Evolutionary conservation across 1,140 invertebrate species (phyloP).

Genomic region (Drosophila lacertosa): DNA sequence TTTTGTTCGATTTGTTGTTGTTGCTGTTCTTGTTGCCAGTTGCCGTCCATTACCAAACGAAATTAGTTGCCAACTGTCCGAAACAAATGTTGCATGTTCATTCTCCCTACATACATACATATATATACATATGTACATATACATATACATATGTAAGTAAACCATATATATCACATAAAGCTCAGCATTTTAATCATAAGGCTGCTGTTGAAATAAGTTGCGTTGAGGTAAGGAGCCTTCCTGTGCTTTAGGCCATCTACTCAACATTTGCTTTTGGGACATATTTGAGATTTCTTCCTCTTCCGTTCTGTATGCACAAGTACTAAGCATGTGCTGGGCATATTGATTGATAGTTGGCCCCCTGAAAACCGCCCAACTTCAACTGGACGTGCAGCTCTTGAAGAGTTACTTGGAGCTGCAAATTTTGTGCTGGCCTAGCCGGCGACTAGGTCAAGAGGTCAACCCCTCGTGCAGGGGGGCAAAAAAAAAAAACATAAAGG

Average conservation of each 20-base stretch:
- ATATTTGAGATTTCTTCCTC: background rate
- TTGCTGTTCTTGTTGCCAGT: constrained; percentile 15
- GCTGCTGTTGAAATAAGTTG: constrained; percentile 12
- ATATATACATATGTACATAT: constrained; percentile 7
- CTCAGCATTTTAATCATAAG: constrained; percentile 68
- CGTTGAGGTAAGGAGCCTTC: background rate
- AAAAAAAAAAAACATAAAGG: background rate
- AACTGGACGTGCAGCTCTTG: background rate
- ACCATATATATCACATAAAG: constrained; percentile 34
- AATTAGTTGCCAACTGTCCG: constrained; percentile 81
- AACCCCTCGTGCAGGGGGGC: constrained; percentile 27
- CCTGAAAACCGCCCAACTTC: background rate
- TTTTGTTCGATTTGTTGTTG: background rate
- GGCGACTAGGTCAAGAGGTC: constrained; percentile 72
- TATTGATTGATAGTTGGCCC: constrained; percentile 46
- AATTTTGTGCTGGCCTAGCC: constrained; percentile 13
- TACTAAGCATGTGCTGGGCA: constrained; percentile 24
- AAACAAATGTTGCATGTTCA: constrained; percentile 69
- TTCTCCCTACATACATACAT: background rate
- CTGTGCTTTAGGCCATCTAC: background rate
- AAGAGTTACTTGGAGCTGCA: background rate
- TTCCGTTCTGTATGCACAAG: constrained; percentile 5
- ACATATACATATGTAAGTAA: constrained; percentile 2
- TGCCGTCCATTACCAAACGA: constrained; percentile 63
- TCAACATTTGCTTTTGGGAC: background rate